Percentiles rank a stretch among this genome's conserved stretches.
These are phyloP conservation scores for Physeter macrocephalus DNA, from an alignment of 2,113 vertebrate species.

Conservation along the genomic window DNA sequence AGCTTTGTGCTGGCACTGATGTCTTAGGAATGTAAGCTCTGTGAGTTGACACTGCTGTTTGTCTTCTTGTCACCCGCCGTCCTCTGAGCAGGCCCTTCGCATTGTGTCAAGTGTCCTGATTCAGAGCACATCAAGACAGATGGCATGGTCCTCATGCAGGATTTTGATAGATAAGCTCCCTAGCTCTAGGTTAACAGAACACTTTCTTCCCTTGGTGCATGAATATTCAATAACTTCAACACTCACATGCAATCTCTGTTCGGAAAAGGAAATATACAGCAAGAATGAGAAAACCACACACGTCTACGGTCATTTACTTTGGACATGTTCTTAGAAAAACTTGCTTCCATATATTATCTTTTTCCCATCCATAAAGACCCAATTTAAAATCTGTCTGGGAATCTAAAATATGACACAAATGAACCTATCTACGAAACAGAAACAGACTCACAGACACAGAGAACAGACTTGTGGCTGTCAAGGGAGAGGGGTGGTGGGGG, in stretches of 20 bases:
- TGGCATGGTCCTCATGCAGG: neutral
- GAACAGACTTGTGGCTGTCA: neutral
- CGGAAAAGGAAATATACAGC: neutral
- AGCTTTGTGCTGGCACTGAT: neutral
- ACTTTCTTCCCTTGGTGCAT: neutral
- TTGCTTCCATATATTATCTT: neutral
- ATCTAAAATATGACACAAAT: neutral
- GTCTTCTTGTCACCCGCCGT: neutral
- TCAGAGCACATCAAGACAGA: neutral
- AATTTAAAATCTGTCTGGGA: neutral
- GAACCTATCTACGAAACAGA: neutral
- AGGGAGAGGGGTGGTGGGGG: neutral
- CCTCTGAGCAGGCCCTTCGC: neutral
- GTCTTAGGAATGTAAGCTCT: conserved; percentile 19
- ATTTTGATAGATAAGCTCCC: neutral
- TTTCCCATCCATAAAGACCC: neutral
- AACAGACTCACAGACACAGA: neutral
- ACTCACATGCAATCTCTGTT: neutral
- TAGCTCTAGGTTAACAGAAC: neutral
- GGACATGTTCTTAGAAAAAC: conserved; percentile 4
- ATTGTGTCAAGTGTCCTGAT: neutral
- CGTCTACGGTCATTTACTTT: neutral
- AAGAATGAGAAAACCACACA: neutral
- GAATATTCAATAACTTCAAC: neutral
- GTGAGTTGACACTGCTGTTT: neutral